phyloP scores from a whole-genome alignment of 2,797 vertebrate species.

The Sebastes iracundus region DNA sequence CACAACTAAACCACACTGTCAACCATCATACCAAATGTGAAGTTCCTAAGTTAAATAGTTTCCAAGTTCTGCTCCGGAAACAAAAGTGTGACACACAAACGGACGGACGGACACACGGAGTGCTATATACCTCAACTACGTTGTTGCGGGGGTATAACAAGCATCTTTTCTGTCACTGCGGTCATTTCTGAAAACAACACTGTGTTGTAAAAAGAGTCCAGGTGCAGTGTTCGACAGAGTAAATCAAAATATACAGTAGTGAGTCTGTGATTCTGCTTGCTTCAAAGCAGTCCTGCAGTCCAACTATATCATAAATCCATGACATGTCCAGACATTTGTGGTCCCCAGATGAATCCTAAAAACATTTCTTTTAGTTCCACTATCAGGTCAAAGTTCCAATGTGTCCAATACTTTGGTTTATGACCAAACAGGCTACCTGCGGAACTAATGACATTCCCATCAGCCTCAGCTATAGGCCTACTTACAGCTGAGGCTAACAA shows the following conservation, averaged over 20 bases:
- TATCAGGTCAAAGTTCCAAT: neutral
- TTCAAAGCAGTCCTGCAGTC: neutral
- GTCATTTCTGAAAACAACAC: neutral
- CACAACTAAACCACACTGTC: no score
- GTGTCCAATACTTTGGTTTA: neutral
- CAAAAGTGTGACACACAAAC: no score
- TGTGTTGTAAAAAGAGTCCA: neutral
- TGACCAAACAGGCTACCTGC: neutral
- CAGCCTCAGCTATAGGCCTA: neutral
- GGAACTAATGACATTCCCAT: neutral
- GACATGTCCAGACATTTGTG: neutral
- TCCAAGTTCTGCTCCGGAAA: no score
- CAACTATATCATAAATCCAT: neutral
- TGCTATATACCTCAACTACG: no score
- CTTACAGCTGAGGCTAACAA: no score
- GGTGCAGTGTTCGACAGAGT: neutral
- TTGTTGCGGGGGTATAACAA: no score
- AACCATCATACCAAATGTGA: no score
- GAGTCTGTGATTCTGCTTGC: neutral
- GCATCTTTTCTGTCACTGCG: neutral
- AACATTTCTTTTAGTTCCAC: neutral
- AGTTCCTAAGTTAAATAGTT: no score
- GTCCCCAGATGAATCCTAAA: neutral
- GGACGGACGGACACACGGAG: no score
- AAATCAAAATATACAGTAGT: neutral